Percentiles rank a stretch among this genome's conserved stretches.
Conservation (phyloP, 2,888 invertebrate species). For the Isoperla grammatica region DNA sequence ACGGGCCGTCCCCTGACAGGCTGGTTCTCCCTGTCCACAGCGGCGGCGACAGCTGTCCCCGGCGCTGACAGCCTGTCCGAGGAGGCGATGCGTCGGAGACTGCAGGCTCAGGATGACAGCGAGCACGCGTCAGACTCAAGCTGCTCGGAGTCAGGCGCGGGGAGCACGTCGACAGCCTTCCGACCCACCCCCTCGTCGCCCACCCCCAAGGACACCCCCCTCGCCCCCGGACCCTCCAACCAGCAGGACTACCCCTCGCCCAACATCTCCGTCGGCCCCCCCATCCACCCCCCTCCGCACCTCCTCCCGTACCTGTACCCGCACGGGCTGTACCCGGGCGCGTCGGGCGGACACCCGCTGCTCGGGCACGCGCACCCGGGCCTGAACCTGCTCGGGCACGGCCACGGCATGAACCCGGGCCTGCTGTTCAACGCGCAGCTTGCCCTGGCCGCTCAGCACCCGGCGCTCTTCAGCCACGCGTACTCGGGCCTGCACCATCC, state of each 20-base stretch:
- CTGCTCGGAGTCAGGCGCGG: conserved; percentile 40
- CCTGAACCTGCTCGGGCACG: conserved; percentile 46
- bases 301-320: conserved; percentile 90
- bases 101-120: conserved; percentile 36
- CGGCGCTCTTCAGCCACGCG: conserved; percentile 60
- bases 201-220: conserved; percentile 26
- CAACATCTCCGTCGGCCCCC: conserved; percentile 90
- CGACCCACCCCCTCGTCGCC: conserved; percentile 33
- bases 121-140: conserved; percentile 38
- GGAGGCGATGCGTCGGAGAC: conserved; percentile 35
- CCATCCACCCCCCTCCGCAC: conserved; percentile 84
- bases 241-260: conserved; percentile 67
- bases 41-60: conserved; percentile 24
- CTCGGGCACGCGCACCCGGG: conserved; percentile 59
- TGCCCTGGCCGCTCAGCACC: conserved; percentile 82
- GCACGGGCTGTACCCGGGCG: conserved; percentile 65
- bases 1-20: conserved; percentile 24
- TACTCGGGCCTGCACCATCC: conserved; percentile 48
- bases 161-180: conserved; percentile 35
- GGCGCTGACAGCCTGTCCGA: conserved; percentile 33
- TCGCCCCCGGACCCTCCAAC: conserved; percentile 48
- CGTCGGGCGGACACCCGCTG: conserved; percentile 52
- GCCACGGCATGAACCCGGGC: conserved; percentile 65
- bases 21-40: conserved; percentile 31
- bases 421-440: conserved; percentile 85